Evolutionary conservation across 2,888 invertebrate species (phyloP), one percentile per base, ranked within the genome.

Genomic region (Calameuta idolon): DNA sequence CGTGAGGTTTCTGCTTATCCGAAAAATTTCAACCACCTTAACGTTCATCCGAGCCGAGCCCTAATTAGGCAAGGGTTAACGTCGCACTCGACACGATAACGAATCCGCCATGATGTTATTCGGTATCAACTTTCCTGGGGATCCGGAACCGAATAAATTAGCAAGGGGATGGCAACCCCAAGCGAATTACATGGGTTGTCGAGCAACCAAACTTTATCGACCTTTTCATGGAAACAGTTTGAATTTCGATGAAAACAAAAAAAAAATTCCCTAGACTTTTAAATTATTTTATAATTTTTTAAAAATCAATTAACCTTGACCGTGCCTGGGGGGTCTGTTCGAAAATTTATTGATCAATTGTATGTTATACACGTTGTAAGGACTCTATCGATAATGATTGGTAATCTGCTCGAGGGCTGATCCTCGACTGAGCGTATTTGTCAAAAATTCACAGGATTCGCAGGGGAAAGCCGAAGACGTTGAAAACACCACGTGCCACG

Each of bases 401-500:
- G 23, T 55, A 23, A 23, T 55, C 55, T 55, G 2, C 23, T 55
- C 9, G 55, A 55, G 23, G 23, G 23, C 55, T 55, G 55, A 55
- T 23, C 9, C 55, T 55, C 55, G 23, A 23, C 23, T 23, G 55
- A 55, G 2, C 55, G 55, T 55, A 55, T 55, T 55, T 23, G 15
- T 55, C 55, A 9, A 55, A 23, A 23, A 23, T 23, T 55, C 55
- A 55, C 23, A 15, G 23, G 23, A 9, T 55, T 23, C 23, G 2
- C 23, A 55, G 23, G 15, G 15, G 55, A 1, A 23, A 55, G 23
- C 55, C 9, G 23, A 55, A 23, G 55, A 55, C 55, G 55, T 15
- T 55, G 55, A 55, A 55, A 55, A 55, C 55, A 69, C 69, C 88
- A 87, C 87, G 88, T 88, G 88, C 74, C 33, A 68, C 77, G 78